A percentile compares a stretch with the other conserved stretches of the same genome.
phyloP scores from a whole-genome alignment of 2,113 vertebrate species.

The Crotalus helleri region DNA sequence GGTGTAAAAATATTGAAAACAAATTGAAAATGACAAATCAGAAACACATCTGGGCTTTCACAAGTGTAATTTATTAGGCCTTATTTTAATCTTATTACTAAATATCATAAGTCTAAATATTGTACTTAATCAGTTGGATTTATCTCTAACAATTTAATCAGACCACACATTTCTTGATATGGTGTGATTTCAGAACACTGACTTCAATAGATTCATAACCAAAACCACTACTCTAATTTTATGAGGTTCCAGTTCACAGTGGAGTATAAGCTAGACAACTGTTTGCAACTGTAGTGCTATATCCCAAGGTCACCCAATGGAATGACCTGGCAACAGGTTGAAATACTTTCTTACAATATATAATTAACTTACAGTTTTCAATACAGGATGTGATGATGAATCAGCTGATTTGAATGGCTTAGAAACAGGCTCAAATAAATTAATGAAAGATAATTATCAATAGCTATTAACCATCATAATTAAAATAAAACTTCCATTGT shows the following conservation, averaged over 20 bases:
- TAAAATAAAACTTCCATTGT: background rate
- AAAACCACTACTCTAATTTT: background rate
- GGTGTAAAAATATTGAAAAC: background rate
- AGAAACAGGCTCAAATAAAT: background rate
- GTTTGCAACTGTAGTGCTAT: background rate
- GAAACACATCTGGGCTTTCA: background rate
- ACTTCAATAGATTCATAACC: background rate
- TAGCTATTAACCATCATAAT: background rate
- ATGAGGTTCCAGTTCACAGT: background rate
- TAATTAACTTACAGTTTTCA: background rate
- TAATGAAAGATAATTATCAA: background rate
- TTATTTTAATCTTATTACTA: background rate
- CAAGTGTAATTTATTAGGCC: background rate
- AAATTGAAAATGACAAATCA: background rate
- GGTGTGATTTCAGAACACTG: background rate
- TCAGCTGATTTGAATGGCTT: background rate
- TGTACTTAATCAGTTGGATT: background rate
- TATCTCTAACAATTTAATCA: background rate
- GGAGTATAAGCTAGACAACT: background rate
- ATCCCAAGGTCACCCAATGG: background rate
- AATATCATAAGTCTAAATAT: background rate
- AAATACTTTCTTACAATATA: background rate
- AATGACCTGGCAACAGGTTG: background rate
- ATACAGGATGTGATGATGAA: background rate
- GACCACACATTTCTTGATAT: background rate